Conservation (phyloP, 2,888 invertebrate genomes). For the Thymelicus acteon region DNA sequence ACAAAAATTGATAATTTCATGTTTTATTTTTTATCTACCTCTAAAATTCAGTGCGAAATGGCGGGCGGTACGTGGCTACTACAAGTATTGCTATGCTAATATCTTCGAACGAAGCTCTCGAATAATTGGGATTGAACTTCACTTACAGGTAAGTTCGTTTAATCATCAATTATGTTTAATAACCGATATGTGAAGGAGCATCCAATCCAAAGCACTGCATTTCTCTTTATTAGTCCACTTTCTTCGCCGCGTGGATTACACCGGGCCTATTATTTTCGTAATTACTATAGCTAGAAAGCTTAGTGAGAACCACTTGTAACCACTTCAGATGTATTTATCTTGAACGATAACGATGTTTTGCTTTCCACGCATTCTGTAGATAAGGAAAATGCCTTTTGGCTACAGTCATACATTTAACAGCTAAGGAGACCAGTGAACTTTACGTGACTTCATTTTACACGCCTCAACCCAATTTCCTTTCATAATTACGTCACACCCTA, state of each 20-base stretch:
- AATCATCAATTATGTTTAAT: no score
- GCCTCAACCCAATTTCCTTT: slow-evolving; percentile 75
- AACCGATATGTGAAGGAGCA: background rate
- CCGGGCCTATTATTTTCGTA: slow-evolving; percentile 20
- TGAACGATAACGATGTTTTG: slow-evolving; percentile 29
- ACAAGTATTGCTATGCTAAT: no score
- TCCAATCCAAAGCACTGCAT: background rate
- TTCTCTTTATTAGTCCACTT: background rate
- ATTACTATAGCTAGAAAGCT: slow-evolving; percentile 27
- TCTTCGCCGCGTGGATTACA: slow-evolving; percentile 7
- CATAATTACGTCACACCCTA: slow-evolving; percentile 77
- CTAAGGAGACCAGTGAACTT: slow-evolving; percentile 43
- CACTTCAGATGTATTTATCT: slow-evolving; percentile 26
- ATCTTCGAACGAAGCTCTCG: no score
- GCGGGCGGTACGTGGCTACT: no score
- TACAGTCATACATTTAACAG: slow-evolving; percentile 2
- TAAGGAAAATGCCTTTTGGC: slow-evolving; percentile 27
- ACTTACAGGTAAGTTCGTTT: no score
- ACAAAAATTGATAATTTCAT: no score
- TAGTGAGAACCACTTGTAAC: slow-evolving; percentile 16
- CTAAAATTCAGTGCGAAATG: no score
- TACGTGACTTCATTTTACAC: slow-evolving; percentile 52
- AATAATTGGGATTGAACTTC: no score
- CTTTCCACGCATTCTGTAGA: slow-evolving; percentile 30
- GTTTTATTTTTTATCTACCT: no score